Percentiles rank a stretch among this genome's conserved stretches.
Conservation (phyloP, 1,140 invertebrate genomes). For the Pristionchus pacificus region DNA sequence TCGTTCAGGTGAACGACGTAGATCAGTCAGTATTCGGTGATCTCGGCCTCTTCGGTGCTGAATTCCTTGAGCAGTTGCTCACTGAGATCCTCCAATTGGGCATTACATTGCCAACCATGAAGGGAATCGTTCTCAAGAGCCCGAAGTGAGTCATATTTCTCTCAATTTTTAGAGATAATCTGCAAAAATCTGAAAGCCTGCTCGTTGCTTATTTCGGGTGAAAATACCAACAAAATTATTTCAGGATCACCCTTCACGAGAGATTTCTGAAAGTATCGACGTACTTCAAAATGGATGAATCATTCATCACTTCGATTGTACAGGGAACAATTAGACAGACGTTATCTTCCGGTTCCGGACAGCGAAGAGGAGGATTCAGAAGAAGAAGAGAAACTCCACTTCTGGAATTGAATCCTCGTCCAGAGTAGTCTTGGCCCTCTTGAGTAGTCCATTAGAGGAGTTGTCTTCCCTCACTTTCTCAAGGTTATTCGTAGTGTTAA, state of each 20-base stretch:
- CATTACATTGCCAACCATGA: slow-evolving; percentile 52
- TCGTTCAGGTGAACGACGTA: slow-evolving; percentile 47
- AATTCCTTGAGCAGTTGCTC: slow-evolving; percentile 54
- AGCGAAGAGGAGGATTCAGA: no score
- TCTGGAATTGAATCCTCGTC: no score
- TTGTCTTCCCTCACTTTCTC: no score
- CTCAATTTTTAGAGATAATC: slow-evolving; percentile 4
- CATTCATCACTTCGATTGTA: slow-evolving; percentile 52
- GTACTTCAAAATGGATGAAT: slow-evolving; percentile 56
- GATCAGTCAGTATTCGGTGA: slow-evolving; percentile 53
- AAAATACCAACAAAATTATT: slow-evolving; percentile 4
- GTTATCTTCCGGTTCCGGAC: no score
- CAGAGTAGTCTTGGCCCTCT: no score
- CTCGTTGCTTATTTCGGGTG: no score
- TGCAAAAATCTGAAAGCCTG: no score
- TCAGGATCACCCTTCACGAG: slow-evolving; percentile 51
- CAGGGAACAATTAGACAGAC: slow-evolving; percentile 54
- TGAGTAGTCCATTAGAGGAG: no score
- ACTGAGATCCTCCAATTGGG: slow-evolving; percentile 57
- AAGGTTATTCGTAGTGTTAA: no score
- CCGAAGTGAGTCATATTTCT: slow-evolving; percentile 44
- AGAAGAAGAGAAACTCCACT: no score
- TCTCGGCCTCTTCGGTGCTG: slow-evolving; percentile 54
- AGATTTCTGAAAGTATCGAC: slow-evolving; percentile 52
- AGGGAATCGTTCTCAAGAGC: slow-evolving; percentile 53